Evolutionary conservation across 2,888 invertebrate species (phyloP), one percentile per base, ranked within the genome.

Genomic region (Drosophila yooni): DNA sequence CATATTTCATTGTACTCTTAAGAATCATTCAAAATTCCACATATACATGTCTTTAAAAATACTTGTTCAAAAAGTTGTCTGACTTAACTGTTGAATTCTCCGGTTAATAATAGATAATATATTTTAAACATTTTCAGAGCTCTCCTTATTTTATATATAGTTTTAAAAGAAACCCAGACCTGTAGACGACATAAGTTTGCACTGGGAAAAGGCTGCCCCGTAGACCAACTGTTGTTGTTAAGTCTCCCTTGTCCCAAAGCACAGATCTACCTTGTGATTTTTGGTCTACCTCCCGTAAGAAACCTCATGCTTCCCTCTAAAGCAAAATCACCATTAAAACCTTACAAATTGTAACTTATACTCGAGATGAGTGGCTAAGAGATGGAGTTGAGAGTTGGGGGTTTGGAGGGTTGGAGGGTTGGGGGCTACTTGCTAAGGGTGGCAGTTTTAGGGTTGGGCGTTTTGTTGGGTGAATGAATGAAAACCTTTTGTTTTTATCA

Each of bases 341-440:
- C 87, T 86, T 82, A 76, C 78, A 82, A 89, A 89, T 82, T 85
- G 87, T 89, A 83, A 89, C 87, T 89, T 85, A 82, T 82, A 85
- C 74, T 69, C 69, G 33, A 64, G 80, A 81, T 72, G 82, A 88
- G 75, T 79, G 81, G 77, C 73, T 34, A 66, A 63, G 64, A 62
- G 76, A 51, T 54, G 52, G 59, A 21, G 10, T 54, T 18, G 31
- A 21, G 50, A 31, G 54, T 27, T 36, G 36, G 27, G 18, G 54
- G 27, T 4, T 27, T 54, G 34, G 31, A 21, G 50, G n/a, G 56
- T 56, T 15, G 38, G 56, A n/a, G n/a, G n/a, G n/a, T n/a, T n/a
- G n/a, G n/a, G 27, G 56, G 13, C 29, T 29, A 40, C n/a, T 8
- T 48, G 62, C 48, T 52, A 58, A 53, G 46, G 51, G 52, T 52